phyloP scores from a whole-genome alignment of 2,797 vertebrate genomes.

The Hipposideros larvatus region DNA sequence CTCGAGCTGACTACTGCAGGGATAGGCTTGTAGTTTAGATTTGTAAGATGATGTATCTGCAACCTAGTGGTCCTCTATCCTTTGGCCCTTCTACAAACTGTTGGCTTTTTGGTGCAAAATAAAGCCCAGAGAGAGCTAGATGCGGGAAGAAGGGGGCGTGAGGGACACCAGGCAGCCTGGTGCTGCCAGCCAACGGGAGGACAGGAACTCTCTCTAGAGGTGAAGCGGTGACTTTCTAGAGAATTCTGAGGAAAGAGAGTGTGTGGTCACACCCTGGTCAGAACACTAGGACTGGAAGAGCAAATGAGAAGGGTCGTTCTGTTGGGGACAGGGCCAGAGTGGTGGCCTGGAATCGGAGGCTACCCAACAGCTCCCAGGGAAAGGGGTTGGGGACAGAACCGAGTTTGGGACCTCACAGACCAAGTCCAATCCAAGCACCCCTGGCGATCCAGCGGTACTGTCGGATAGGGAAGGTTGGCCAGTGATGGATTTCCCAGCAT shows the following conservation, averaged over 20 bases:
- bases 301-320: background rate
- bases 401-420: accelerated
- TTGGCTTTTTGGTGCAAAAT: background rate
- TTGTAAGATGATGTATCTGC: background rate
- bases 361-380: accelerated
- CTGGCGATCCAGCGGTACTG: accelerated
- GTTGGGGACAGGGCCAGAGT: accelerated
- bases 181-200: accelerated
- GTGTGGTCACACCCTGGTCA: background rate
- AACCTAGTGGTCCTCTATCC: accelerated
- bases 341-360: background rate
- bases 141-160: accelerated
- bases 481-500: background rate
- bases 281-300: background rate
- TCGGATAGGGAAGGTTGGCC: accelerated
- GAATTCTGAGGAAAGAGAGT: background rate
- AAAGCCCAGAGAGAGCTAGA: background rate
- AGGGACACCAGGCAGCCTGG: accelerated
- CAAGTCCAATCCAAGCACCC: accelerated
- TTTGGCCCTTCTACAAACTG: background rate
- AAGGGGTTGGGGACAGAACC: background rate
- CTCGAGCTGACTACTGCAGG: too few relatives aligned
- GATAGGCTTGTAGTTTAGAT: background rate
- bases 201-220: background rate
- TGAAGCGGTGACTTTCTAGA: background rate